A percentile compares a stretch with the other conserved stretches of the same genome.
These are phyloP conservation scores for Arvicanthis niloticus DNA, from an alignment of 2,113 vertebrate species.

Conservation along the genomic window DNA sequence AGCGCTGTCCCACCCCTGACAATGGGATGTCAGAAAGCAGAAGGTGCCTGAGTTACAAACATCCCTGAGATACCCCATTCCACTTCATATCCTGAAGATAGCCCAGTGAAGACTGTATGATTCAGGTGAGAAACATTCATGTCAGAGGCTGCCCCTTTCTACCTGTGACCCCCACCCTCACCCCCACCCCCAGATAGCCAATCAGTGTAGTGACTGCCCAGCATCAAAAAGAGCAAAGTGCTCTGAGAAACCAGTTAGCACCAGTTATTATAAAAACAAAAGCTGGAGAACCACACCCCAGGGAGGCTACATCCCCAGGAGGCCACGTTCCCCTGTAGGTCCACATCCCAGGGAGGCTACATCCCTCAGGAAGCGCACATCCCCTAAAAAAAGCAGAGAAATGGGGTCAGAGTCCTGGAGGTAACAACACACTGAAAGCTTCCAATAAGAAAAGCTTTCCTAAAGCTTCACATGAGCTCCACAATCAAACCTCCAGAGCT, in stretches of 20 bases:
- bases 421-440: not conserved
- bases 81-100: not conserved
- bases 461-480: not conserved
- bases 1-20: not conserved
- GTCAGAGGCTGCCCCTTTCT: not conserved
- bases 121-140: not conserved
- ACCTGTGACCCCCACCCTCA: not conserved
- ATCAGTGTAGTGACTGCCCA: not conserved
- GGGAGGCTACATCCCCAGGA: not conserved
- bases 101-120: not conserved
- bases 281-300: rapidly evolving
- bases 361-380: rapidly evolving
- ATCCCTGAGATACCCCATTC: slow-evolving; percentile 69
- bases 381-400: not conserved
- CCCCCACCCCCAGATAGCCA: not conserved
- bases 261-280: not conserved
- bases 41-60: slow-evolving; percentile 46
- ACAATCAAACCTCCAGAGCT: not conserved
- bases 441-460: not conserved
- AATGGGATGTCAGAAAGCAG: not conserved
- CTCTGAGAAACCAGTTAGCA: not conserved
- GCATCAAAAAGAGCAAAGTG: not conserved
- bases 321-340: not conserved
- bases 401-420: not conserved
- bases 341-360: not conserved